A percentile compares a stretch with the other conserved stretches of the same genome.
phyloP scores from a whole-genome alignment of 2,888 invertebrate species.

The Adelphocoris suturalis region DNA sequence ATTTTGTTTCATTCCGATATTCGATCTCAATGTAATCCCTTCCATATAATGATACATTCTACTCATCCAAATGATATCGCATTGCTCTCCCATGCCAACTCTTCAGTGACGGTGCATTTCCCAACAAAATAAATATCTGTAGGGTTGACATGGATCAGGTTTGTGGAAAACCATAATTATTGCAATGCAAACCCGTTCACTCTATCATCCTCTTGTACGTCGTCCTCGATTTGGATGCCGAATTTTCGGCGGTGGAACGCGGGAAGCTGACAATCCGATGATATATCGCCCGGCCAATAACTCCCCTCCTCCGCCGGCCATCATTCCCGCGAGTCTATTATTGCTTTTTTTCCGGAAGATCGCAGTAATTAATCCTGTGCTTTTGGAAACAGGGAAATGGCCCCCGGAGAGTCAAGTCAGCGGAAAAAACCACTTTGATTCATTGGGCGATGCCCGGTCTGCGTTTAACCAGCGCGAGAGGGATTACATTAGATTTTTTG shows the following conservation, averaged over 20 bases:
- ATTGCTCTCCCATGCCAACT: no score
- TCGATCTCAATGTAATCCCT: no score
- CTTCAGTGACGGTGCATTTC: no score
- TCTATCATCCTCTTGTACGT: background rate
- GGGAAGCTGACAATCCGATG: constrained; percentile 9
- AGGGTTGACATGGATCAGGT: no score
- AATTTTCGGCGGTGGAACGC: background rate
- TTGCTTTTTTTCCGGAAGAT: constrained; percentile 49
- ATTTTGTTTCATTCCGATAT: no score
- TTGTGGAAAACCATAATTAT: no score
- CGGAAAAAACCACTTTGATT: constrained; percentile 54
- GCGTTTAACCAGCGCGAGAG: constrained; percentile 25
- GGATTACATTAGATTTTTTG: constrained; percentile 19
- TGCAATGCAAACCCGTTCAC: no score
- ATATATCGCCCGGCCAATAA: background rate
- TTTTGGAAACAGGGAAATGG: constrained; percentile 50
- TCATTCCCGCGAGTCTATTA: constrained; percentile 15
- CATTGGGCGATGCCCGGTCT: constrained; percentile 37
- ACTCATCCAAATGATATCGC: no score
- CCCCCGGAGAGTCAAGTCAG: constrained; percentile 43
- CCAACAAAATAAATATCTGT: no score
- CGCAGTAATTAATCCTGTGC: constrained; percentile 55
- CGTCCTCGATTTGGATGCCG: background rate
- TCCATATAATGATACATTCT: no score
- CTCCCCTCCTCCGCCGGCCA: background rate